Base-by-base conservation (phyloP, 2,888 invertebrate species). In the Leptogaster cylindrica region DNA sequence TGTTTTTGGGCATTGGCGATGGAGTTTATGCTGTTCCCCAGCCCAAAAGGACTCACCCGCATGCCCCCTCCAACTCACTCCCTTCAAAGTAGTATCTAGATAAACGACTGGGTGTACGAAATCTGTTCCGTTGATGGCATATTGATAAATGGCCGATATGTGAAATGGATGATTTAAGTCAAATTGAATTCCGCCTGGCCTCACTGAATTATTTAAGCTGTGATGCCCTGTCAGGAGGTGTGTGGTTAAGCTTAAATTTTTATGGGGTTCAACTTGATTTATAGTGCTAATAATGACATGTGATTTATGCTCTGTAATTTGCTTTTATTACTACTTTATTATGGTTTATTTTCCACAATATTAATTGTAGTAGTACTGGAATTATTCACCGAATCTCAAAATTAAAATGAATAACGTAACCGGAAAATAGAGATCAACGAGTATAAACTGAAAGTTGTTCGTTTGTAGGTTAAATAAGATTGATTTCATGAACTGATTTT, bases 91-190 rank as follows among this genome's bases (percentile, higher is more conserved):
- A 65, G 55, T 65, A 68, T 68, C 68, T 36, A 68, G 68, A 68
- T 68, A 68, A 68, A 68, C 66, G 68, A 68, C 65, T 68, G 68
- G 68, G 68, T 68, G 68, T 68, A 66, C 48, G 66, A 68, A 68
- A 68, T 68, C 68, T 68, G 68, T 68, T 68, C 50, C 66, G 68
- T 68, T 68, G 68, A 68, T 68, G 68, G 68, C 68, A 68, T 66
- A 61, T 68, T 68, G 68, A 68, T 68, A 68, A 68, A 68, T 68
- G 68, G 68, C 63, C 52, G 63, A 61, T 51, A 66, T 68, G 66
- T 66, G 63, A 68, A 68, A 68, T 68, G 68, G 66, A 68, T 68
- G 68, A 68, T 68, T 68, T 68, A 68, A 68, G 68, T 68, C 68
- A 68, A 68, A 68, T 68, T 68, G 68, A 68, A 68, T 68, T 68